phyloP scores from a whole-genome alignment of 1,140 invertebrate species.

The Platyscapa corneri region DNA sequence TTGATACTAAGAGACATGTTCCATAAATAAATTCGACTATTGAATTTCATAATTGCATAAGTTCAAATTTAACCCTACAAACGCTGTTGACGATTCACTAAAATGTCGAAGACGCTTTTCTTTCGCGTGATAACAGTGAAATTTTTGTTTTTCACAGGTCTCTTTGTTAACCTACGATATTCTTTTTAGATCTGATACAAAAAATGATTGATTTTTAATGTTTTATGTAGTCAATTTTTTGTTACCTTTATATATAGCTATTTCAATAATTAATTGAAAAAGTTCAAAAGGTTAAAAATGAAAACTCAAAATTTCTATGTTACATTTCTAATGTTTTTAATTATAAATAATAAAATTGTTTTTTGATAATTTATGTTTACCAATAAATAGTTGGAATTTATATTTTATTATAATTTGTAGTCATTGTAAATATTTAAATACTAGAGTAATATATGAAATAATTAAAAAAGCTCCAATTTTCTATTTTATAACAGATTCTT shows the following conservation, averaged over 20 bases:
- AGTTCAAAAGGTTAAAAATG: not conserved
- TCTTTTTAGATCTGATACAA: not conserved
- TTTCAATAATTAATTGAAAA: not conserved
- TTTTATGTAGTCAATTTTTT: not conserved
- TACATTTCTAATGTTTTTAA: not conserved
- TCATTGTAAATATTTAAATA: not conserved
- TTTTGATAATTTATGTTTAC: not conserved
- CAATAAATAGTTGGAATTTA: not conserved
- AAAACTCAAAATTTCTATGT: not conserved
- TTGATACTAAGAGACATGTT: not conserved
- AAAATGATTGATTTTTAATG: not conserved
- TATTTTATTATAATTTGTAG: not conserved
- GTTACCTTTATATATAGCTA: not conserved
- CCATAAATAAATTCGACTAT: constrained; percentile 28
- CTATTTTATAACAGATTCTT: not conserved
- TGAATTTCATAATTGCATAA: constrained; percentile 24
- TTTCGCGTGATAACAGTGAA: not conserved
- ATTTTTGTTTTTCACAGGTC: constrained; percentile 5
- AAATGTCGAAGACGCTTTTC: not conserved
- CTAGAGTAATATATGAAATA: not conserved
- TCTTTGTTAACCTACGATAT: constrained; percentile 20
- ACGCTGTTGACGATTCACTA: not conserved
- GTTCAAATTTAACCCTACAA: not conserved
- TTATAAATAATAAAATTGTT: not conserved
- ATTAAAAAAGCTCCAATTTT: not conserved